Base-by-base conservation (phyloP, 2,113 vertebrate species). In the Hippocampus barbouri region DNA sequence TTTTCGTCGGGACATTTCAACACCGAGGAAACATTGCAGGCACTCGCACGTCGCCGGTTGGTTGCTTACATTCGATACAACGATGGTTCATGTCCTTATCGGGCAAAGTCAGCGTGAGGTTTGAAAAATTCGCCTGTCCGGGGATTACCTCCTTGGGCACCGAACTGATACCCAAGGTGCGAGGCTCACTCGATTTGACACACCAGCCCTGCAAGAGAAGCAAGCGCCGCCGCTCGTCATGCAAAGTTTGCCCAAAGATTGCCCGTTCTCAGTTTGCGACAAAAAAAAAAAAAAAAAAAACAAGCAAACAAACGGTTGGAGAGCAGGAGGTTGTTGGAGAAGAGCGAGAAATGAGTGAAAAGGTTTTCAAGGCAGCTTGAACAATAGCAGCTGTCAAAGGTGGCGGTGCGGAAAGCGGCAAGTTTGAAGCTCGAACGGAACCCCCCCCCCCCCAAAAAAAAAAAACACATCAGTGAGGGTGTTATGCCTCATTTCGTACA, bases 71-170 rank as follows among this genome's bases (percentile, higher is more conserved):
- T 27, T 69, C 62, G 63, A 49, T 0, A 66, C 47, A 47, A 64
- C 7, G 34, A 40, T 70, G 43, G 56, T 56, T 60, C 63, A 27
- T 71, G 16, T 40, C 18, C 25, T 68, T 7, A 71, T 65, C 30
- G 23, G 68, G 49, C 30, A 61, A 67, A 66, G 47, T 75, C 57
- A 3, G 38, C 68, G 38, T 40, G 40, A 74, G 66, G 21, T 65
- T 62, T 56, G 18, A 47, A 69, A 71, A 67, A 72, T 79, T 93
- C 87, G 93, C 93, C 93, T 94, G 92, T 91, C 93, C 93, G 80
- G 92, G 92, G 76, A 94, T 94, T 61, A 93, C 90, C 82, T 93
- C 93, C 89, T 92, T 93, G 86, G 92, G 92, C 73, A 92, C 86
- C 85, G 91, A 84, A 74, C 92, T 91, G 43, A 92, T 89, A 72